phyloP scores from a whole-genome alignment of 1,140 invertebrate genomes.

The Panagrolaimus sp. region DNA sequence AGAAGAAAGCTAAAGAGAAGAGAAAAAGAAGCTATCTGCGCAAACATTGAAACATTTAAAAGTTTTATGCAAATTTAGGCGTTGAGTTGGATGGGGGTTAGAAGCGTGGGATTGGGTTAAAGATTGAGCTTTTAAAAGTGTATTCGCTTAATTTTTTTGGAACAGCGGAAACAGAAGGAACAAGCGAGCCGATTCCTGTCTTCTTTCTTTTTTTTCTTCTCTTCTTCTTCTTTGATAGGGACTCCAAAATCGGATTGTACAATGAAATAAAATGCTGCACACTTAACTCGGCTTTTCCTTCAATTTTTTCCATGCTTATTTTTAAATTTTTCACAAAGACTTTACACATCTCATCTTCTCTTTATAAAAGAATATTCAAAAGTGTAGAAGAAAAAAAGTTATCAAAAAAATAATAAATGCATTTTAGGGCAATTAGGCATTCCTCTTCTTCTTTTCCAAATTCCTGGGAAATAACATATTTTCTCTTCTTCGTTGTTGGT shows the following conservation, averaged over 20 bases:
- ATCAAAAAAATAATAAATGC: too few species aligned
- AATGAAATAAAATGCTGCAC: background rate
- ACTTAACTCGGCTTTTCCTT: too few species aligned
- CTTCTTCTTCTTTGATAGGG: constrained; percentile 3
- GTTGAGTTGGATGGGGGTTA: constrained; percentile 6
- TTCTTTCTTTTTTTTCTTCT: background rate
- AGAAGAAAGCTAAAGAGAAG: background rate
- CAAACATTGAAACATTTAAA: constrained; percentile 3
- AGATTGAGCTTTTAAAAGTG: constrained; percentile 14
- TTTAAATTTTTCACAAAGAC: too few species aligned
- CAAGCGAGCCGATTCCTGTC: background rate
- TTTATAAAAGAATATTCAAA: too few species aligned
- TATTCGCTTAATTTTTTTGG: background rate
- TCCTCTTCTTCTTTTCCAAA: too few species aligned
- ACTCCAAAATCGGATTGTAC: constrained; percentile 14
- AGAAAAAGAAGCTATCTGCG: background rate
- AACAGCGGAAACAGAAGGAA: background rate
- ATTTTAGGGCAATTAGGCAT: too few species aligned
- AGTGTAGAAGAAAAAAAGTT: too few species aligned
- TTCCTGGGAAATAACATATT: too few species aligned
- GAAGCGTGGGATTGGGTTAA: constrained; percentile 12
- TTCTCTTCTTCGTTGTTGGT: too few species aligned
- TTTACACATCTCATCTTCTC: too few species aligned
- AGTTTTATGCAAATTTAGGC: constrained; percentile 15
- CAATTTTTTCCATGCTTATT: too few species aligned